Evolutionary conservation across 2,888 invertebrate species (phyloP).

Genomic region (Scaptomyza reducta): DNA sequence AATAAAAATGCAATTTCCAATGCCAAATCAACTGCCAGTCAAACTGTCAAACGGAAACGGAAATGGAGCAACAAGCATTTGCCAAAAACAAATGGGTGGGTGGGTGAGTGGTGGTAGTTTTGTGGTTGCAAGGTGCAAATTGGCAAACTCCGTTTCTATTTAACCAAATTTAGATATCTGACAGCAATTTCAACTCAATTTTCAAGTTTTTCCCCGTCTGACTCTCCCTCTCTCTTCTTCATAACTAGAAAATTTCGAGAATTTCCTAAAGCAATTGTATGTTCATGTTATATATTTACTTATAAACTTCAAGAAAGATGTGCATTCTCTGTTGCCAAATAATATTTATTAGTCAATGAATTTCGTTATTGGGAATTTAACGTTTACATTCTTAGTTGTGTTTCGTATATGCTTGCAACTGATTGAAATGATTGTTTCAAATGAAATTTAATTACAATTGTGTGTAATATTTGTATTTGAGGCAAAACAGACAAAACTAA

Average conservation of each 20-base stretch:
- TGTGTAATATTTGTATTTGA: background rate
- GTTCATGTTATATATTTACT: slow-evolving; percentile 6
- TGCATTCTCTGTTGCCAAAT: too few species aligned
- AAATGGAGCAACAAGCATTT: slow-evolving; percentile 7
- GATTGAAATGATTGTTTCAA: background rate
- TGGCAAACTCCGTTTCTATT: background rate
- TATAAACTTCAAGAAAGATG: slow-evolving; percentile 3
- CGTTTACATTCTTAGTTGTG: background rate
- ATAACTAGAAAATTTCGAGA: background rate
- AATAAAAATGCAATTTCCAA: slow-evolving; percentile 74
- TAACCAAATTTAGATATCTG: background rate
- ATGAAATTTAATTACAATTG: background rate
- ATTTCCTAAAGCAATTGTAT: slow-evolving; percentile 13
- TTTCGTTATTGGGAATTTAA: background rate
- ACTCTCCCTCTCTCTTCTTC: background rate
- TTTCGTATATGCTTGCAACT: background rate
- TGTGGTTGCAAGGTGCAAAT: background rate
- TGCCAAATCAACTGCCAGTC: slow-evolving; percentile 74
- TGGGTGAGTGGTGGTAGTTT: too few species aligned
- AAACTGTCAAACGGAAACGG: slow-evolving; percentile 54
- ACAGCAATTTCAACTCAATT: slow-evolving; percentile 23
- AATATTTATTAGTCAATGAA: background rate
- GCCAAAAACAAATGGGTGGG: too few species aligned
- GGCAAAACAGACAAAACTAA: background rate
- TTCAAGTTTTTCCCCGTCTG: background rate